Conservation (phyloP, 2,888 invertebrate species). For the Eledona agricola region DNA sequence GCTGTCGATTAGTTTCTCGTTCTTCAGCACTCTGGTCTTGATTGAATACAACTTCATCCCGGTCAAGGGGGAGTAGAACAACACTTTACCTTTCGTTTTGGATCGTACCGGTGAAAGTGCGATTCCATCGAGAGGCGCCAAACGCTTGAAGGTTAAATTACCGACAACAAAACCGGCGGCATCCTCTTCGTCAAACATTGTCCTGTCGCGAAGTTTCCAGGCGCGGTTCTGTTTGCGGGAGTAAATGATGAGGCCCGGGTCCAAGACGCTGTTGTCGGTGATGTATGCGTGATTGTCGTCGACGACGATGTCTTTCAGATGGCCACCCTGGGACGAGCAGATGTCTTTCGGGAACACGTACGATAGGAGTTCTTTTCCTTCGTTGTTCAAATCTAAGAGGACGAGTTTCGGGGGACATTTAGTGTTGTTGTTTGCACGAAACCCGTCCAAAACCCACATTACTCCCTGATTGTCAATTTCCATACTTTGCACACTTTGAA, state of each 20-base stretch:
- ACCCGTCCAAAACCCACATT: constrained; percentile 75
- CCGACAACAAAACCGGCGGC: constrained; percentile 69
- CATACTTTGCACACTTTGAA: constrained; percentile 78
- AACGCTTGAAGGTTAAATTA: constrained; percentile 64
- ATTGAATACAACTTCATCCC: constrained; percentile 67
- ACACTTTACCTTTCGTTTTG: neutral
- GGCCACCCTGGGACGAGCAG: constrained; percentile 67
- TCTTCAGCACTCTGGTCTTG: constrained; percentile 68
- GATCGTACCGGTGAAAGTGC: constrained; percentile 69
- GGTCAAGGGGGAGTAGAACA: constrained; percentile 53
- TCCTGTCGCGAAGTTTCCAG: constrained; percentile 75
- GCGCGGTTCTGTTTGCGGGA: constrained; percentile 69
- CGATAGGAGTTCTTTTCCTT: constrained; percentile 64
- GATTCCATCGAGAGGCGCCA: constrained; percentile 74
- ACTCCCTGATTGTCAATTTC: constrained; percentile 76
- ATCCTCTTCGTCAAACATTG: constrained; percentile 71
- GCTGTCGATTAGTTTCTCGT: constrained; percentile 61
- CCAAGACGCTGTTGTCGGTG: constrained; percentile 71
- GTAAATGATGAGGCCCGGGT: constrained; percentile 78
- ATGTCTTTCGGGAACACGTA: constrained; percentile 70
- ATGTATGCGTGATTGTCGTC: constrained; percentile 70
- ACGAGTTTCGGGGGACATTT: constrained; percentile 74
- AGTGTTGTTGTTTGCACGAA: constrained; percentile 57
- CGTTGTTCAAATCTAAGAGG: constrained; percentile 71
- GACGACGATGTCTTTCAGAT: constrained; percentile 75